Percentiles rank a stretch among this genome's conserved stretches.
These are phyloP conservation scores for Lycorma delicatula DNA, from an alignment of 1,140 invertebrate genomes.

Conservation along the genomic window DNA sequence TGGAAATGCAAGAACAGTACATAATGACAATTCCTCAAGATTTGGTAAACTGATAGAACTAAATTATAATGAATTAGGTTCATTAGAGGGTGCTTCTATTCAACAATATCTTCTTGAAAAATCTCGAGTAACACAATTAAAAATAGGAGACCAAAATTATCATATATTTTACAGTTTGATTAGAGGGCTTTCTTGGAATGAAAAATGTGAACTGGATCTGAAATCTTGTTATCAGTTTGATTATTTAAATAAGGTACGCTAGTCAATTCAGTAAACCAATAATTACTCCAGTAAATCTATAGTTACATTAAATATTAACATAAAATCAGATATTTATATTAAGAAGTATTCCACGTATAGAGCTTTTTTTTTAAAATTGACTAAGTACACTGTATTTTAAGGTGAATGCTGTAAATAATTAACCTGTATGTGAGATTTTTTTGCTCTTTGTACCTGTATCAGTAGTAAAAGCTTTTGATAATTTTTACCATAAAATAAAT, in stretches of 20 bases:
- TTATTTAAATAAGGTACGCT: not conserved
- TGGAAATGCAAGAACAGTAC: conserved; percentile 93
- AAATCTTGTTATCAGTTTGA: conserved; percentile 38
- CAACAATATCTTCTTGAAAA: conserved; percentile 95
- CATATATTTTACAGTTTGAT: conserved; percentile 94
- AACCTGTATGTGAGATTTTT: too few relatives aligned
- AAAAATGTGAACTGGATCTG: conserved; percentile 71
- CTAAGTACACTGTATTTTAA: too few relatives aligned
- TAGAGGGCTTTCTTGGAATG: conserved; percentile 67
- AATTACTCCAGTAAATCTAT: too few relatives aligned
- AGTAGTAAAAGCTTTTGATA: too few relatives aligned
- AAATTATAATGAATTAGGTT: conserved; percentile 75
- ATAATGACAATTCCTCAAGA: conserved; percentile 93
- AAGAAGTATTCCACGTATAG: too few relatives aligned
- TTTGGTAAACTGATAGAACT: conserved; percentile 97
- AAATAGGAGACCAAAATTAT: conserved; percentile 85
- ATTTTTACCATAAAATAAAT: too few relatives aligned
- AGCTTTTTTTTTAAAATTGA: too few relatives aligned
- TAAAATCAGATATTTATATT: too few relatives aligned
- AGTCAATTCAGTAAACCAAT: not conserved
- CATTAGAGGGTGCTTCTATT: conserved; percentile 88
- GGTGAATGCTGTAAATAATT: too few relatives aligned
- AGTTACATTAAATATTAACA: too few relatives aligned
- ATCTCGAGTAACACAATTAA: conserved; percentile 84
- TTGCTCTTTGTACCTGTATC: too few relatives aligned